Evolutionary conservation across 2,888 invertebrate species (phyloP).

Genomic region (Ischnus inquisitorius): DNA sequence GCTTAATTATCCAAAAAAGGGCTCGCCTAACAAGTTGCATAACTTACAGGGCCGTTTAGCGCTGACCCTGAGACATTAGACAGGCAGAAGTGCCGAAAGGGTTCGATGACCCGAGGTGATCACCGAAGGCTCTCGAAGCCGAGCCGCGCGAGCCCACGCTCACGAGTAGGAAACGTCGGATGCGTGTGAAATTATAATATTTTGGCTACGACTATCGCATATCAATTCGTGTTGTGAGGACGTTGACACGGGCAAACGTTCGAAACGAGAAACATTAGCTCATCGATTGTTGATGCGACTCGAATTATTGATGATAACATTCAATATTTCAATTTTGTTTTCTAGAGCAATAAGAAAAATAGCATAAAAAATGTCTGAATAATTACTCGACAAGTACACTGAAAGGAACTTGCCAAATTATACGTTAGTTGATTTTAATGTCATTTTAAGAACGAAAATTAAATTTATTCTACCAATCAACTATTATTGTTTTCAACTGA

Average conservation of each 20-base stretch:
- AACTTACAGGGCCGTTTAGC: neutral
- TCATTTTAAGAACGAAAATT: too few species aligned
- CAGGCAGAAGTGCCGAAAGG: neutral
- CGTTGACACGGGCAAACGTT: conserved; percentile 13
- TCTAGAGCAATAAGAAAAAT: conserved; percentile 2
- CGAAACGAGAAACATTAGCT: neutral
- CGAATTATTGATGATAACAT: too few species aligned
- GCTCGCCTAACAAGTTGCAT: neutral
- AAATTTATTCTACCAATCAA: too few species aligned
- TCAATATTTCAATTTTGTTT: neutral
- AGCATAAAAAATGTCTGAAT: neutral
- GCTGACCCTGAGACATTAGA: neutral
- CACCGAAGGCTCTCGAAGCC: neutral
- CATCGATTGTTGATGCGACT: neutral
- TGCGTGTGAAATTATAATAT: conserved; percentile 34
- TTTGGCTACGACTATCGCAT: conserved; percentile 1
- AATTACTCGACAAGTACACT: neutral
- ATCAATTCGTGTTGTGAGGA: conserved; percentile 29
- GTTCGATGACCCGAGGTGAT: conserved; percentile 49
- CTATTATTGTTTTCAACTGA: too few species aligned
- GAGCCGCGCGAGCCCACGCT: neutral
- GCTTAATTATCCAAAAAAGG: neutral
- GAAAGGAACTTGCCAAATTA: neutral
- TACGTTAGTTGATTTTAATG: too few species aligned
- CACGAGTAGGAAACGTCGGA: neutral